These are phyloP conservation scores for Megalops cyprinoides DNA, from an alignment of 2,797 vertebrate genomes.

Conservation along the genomic window DNA sequence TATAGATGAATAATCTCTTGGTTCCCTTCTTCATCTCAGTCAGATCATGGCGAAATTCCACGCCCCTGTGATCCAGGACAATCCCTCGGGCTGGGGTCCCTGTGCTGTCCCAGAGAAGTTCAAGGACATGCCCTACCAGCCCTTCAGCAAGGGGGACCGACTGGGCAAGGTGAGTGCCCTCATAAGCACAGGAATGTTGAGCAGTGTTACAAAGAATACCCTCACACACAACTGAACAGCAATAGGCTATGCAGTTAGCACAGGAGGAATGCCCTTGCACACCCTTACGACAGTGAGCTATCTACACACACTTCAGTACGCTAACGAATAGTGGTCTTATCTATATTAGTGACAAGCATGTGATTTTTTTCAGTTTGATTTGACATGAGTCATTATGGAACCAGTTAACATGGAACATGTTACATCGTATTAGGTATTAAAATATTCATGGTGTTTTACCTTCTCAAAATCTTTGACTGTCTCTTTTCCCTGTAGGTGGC, in stretches of 20 bases:
- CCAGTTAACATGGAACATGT: too few relatives aligned
- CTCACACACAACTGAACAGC: not conserved
- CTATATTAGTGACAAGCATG: too few relatives aligned
- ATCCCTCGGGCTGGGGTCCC: conserved; percentile 94
- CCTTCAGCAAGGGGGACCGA: conserved; percentile 97
- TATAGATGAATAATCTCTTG: too few relatives aligned
- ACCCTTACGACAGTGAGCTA: too few relatives aligned
- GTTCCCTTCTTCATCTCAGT: not conserved
- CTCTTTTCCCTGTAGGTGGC: conserved; percentile 79
- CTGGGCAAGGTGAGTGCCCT: conserved; percentile 86
- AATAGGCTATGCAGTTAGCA: not conserved
- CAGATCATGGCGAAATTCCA: conserved; percentile 91
- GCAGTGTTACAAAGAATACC: too few relatives aligned
- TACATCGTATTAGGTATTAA: not conserved
- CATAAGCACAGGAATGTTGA: not conserved
- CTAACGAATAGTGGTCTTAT: too few relatives aligned
- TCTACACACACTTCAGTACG: too few relatives aligned
- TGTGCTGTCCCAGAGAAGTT: conserved; percentile 97
- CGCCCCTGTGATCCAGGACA: conserved; percentile 97
- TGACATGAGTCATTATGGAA: too few relatives aligned
- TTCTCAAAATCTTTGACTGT: not conserved
- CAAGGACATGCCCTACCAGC: conserved; percentile 98
- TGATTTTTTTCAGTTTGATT: too few relatives aligned
- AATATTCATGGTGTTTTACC: not conserved
- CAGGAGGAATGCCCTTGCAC: too few relatives aligned